Percentiles rank a stretch among this genome's conserved stretches.
These are phyloP conservation scores for Epizoanthus stellaris DNA, from an alignment of 92 coral and sea anemone species.

Conservation along the genomic window DNA sequence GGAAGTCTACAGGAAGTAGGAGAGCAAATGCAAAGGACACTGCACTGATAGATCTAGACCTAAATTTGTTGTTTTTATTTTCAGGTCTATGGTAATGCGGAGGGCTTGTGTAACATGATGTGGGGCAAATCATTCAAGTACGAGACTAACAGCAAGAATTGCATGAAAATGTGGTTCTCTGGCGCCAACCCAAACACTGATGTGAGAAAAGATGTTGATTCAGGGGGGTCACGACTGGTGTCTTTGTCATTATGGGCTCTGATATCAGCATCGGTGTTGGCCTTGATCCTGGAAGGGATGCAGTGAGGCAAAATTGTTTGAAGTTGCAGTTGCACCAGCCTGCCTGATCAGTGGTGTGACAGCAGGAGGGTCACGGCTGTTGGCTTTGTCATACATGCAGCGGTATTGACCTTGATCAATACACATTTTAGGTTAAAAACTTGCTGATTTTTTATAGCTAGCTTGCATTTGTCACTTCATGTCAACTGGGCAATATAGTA, in stretches of 20 bases:
- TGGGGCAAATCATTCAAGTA: constrained; percentile 79
- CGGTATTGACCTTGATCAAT: too few species aligned
- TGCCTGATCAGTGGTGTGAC: too few species aligned
- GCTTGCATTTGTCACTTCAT: too few species aligned
- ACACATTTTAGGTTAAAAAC: too few species aligned
- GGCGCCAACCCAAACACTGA: constrained; percentile 62
- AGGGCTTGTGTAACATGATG: constrained; percentile 85
- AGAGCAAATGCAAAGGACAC: too few species aligned
- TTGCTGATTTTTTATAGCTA: too few species aligned
- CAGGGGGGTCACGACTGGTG: background rate
- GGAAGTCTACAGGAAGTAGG: too few species aligned
- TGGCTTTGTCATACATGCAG: too few species aligned
- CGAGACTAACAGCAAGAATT: constrained; percentile 54
- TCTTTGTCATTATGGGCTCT: constrained; percentile 2
- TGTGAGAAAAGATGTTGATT: constrained; percentile 20
- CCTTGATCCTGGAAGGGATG: background rate
- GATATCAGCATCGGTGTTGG: background rate
- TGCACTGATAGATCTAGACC: too few species aligned
- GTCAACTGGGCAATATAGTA: too few species aligned
- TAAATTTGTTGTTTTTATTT: background rate
- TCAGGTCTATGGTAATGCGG: constrained; percentile 78
- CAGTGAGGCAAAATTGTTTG: background rate
- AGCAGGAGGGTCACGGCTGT: too few species aligned
- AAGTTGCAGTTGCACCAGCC: too few species aligned
- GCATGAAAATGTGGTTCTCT: constrained; percentile 67